Evolutionary conservation across 2,113 vertebrate genomes (phyloP), one percentile per base, ranked within the genome.

Genomic region (Sarotherodon lohbergeri): DNA sequence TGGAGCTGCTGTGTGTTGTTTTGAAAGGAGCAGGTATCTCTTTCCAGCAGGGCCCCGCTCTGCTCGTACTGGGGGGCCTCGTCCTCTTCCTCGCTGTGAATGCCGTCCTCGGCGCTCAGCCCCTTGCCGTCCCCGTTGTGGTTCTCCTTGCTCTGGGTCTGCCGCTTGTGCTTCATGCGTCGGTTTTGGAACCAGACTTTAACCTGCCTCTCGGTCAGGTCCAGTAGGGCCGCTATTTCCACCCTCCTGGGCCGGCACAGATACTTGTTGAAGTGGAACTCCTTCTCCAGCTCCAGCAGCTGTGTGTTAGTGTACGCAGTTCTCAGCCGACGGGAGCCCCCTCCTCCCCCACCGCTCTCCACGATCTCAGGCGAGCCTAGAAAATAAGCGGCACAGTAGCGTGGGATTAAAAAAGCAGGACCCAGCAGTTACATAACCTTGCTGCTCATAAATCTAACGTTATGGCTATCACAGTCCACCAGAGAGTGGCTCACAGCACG

Each of bases 221-320:
- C 99, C 95, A 99, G 94, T 93, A 99, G 95, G 84, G 98, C 98
- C 46, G 98, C 99, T 39, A 99, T 99, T 93, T 99, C 99, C 95
- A 99, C 98, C 88, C 99, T 95, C 81, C 99, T 97, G 68, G 99
- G 99, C 94, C 99, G 97, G 95, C 99, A 99, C 71, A 99, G 97
- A 93, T 99, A 99, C 98, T 99, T 99, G 99, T 99, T 99, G 98
- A 99, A 99, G 96, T 99, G 99, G 94, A 99, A 99, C 96, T 99
- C 98, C 93, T 99, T 99, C 88, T 99, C 99, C 95, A 99, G 97
- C 95, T 99, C 99, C 95, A 99, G 95, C 89, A 99, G 98, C 97
- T 99, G 99, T 2, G 98, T 99, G 96, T 99, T 99, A 89, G 98
- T 99, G 95, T 99, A 99, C 81, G 99, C 99, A 12, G 99, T 99